These are phyloP conservation scores for Orussus abietinus DNA, from an alignment of 1,140 invertebrate genomes.

Conservation along the genomic window DNA sequence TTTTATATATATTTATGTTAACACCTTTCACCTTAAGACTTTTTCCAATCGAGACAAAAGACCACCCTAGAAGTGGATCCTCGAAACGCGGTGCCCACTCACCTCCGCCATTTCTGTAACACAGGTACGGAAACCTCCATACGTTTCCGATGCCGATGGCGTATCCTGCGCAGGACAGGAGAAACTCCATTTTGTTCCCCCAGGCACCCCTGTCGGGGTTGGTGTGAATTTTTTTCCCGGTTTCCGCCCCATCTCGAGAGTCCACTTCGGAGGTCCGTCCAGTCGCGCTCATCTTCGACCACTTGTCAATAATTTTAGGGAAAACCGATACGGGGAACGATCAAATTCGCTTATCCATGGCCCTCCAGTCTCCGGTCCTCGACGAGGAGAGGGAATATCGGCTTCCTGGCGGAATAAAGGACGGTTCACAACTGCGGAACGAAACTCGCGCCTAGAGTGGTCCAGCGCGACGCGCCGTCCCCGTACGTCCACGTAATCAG, in stretches of 20 bases:
- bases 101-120: constrained; percentile 65
- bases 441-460: constrained; percentile 2
- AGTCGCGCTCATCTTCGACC: constrained; percentile 4
- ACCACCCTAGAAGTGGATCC: too few species aligned
- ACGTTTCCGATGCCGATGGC: constrained; percentile 75
- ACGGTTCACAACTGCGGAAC: constrained; percentile 25
- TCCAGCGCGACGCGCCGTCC: constrained; percentile 19
- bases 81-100: constrained; percentile 12
- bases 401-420: constrained; percentile 25
- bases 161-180: constrained; percentile 70
- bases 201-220: constrained; percentile 56
- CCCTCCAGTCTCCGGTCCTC: not conserved
- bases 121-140: constrained; percentile 72
- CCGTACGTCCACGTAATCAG: constrained; percentile 32
- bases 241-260: not conserved
- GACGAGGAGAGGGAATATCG: not conserved
- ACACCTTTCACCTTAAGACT: constrained; percentile 3
- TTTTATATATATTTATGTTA: too few species aligned
- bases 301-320: not conserved
- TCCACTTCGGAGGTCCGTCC: constrained; percentile 11
- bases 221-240: not conserved
- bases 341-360: not conserved
- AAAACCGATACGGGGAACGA: not conserved
- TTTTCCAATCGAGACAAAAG: not conserved
- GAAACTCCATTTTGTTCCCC: constrained; percentile 69